These are phyloP conservation scores for Falco novaeseelandiae DNA, from an alignment of 2,797 vertebrate genomes.

Conservation along the genomic window DNA sequence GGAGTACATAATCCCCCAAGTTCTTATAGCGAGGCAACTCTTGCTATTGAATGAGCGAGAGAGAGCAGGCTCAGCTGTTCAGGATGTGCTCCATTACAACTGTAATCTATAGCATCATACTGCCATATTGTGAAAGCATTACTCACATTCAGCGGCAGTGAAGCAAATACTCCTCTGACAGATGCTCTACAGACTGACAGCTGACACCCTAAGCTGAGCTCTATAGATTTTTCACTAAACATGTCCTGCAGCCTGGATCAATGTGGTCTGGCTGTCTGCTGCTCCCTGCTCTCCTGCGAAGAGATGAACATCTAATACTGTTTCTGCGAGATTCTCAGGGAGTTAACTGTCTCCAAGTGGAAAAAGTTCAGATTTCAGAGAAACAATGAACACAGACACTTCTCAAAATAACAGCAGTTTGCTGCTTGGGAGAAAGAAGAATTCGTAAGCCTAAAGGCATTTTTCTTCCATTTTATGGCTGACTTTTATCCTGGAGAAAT, in stretches of 20 bases:
- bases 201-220: slow-evolving; percentile 58
- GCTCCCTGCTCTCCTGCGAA: background rate
- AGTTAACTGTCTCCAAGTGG: slow-evolving; percentile 34
- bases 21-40: slow-evolving; percentile 49
- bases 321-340: slow-evolving; percentile 9
- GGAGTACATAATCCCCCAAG: slow-evolving; percentile 68
- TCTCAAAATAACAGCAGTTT: slow-evolving; percentile 37
- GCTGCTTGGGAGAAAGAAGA: background rate
- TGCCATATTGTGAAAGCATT: slow-evolving; percentile 38
- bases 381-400: slow-evolving; percentile 34
- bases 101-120: slow-evolving; percentile 46
- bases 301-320: slow-evolving; percentile 13
- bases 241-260: background rate
- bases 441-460: slow-evolving; percentile 23
- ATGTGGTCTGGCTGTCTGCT: slow-evolving; percentile 11
- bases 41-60: slow-evolving; percentile 30
- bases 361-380: slow-evolving; percentile 67
- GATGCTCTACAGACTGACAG: slow-evolving; percentile 72
- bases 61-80: slow-evolving; percentile 73
- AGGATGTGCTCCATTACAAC: slow-evolving; percentile 66
- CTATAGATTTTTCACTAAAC: slow-evolving; percentile 20
- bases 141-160: slow-evolving; percentile 3
- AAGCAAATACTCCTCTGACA: slow-evolving; percentile 46
- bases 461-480: slow-evolving; percentile 19
- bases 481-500: slow-evolving; percentile 17